These are phyloP conservation scores for Phrynocephalus vlangalii DNA, from an alignment of 2,797 vertebrate species.

Conservation along the genomic window DNA sequence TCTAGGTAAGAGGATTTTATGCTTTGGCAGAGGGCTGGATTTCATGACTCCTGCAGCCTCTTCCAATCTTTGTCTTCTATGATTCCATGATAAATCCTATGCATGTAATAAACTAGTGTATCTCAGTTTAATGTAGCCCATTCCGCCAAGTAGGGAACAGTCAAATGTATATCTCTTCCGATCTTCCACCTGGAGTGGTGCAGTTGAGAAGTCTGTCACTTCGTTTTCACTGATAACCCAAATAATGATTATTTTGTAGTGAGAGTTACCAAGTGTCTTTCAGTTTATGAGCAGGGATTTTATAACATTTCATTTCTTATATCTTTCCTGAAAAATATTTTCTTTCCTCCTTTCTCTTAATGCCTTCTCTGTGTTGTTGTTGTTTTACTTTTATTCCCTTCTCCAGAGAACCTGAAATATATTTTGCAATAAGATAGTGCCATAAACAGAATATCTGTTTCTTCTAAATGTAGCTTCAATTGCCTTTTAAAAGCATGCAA, in stretches of 20 bases:
- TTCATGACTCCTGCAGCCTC: too few species aligned
- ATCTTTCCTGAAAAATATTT: slow-evolving; percentile 6
- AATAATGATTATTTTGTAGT: slow-evolving; percentile 33
- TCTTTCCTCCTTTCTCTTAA: background rate
- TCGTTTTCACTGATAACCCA: slow-evolving; percentile 2
- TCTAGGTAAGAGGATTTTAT: too few species aligned
- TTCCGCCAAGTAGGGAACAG: background rate
- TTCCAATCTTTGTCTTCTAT: too few species aligned
- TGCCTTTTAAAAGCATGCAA: slow-evolving; percentile 1
- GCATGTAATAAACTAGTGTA: background rate
- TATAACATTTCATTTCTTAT: background rate
- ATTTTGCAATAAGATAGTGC: slow-evolving; percentile 34
- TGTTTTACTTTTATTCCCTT: slow-evolving; percentile 37
- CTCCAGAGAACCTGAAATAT: slow-evolving; percentile 26
- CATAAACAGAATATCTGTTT: slow-evolving; percentile 6
- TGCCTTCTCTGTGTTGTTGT: background rate
- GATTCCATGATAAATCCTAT: background rate
- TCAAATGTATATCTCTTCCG: background rate
- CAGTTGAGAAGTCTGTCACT: background rate
- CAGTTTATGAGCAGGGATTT: background rate
- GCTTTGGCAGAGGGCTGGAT: too few species aligned
- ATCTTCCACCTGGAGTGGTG: background rate
- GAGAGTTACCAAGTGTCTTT: background rate
- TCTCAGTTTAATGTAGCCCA: background rate
- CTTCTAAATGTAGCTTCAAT: slow-evolving; percentile 2